Percentiles rank a stretch among this genome's conserved stretches.
phyloP scores from a whole-genome alignment of 2,888 invertebrate genomes.

The Chorisops tibialis region DNA sequence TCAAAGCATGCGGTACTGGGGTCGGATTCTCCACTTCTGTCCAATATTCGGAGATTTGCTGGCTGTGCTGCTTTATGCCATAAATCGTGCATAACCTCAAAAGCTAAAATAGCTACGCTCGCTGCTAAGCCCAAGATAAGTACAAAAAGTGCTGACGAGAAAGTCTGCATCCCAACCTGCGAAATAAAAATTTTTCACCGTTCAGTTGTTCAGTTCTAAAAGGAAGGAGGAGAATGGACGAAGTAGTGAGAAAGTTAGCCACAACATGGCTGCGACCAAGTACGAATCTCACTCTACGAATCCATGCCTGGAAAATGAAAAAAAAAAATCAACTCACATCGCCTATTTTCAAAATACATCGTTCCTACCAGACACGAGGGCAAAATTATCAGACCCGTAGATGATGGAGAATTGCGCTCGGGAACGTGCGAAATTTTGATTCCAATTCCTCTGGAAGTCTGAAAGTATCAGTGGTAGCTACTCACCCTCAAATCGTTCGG shows the following conservation, averaged over 20 bases:
- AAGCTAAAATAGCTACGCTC: conserved; percentile 47
- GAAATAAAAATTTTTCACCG: conserved; percentile 37
- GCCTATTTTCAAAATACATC: no score
- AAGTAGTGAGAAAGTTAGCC: not conserved
- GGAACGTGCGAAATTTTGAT: conserved; percentile 6
- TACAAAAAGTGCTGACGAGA: conserved; percentile 57
- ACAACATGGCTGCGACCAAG: no score
- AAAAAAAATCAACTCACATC: no score
- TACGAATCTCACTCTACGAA: no score
- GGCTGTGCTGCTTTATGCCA: conserved; percentile 19
- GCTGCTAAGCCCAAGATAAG: conserved; percentile 54
- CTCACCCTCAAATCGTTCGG: conserved; percentile 47
- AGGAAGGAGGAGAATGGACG: not conserved
- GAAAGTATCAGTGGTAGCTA: conserved; percentile 18
- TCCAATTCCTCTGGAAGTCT: not conserved
- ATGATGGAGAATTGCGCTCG: no score
- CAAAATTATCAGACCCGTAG: no score
- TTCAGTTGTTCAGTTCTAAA: not conserved
- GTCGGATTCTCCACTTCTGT: not conserved
- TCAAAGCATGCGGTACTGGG: conserved; percentile 12
- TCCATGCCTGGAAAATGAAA: no score
- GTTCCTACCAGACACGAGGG: no score
- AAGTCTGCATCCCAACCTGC: conserved; percentile 59
- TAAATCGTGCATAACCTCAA: conserved; percentile 43
- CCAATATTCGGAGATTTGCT: conserved; percentile 22